Evolutionary conservation across 1,140 invertebrate genomes (phyloP).

Genomic region (Tetramorium alpestre): DNA sequence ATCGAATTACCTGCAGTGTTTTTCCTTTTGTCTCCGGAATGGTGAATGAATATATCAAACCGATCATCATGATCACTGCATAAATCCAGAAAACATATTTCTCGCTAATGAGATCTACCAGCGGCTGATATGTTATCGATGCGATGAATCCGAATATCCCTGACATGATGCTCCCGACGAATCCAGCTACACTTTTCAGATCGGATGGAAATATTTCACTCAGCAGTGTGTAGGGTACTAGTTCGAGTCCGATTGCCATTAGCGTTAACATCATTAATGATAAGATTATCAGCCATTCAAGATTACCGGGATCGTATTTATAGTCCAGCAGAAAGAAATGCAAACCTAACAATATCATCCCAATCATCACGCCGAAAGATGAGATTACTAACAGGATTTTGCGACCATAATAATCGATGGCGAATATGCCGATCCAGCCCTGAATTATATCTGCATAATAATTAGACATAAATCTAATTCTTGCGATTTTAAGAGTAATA

Average conservation of each 20-base stretch:
- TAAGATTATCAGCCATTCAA: slow-evolving; percentile 72
- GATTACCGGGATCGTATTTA: slow-evolving; percentile 80
- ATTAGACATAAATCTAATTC: neutral
- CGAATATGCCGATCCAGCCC: slow-evolving; percentile 54
- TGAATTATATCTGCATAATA: slow-evolving; percentile 47
- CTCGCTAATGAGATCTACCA: slow-evolving; percentile 87
- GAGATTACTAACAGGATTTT: slow-evolving; percentile 89
- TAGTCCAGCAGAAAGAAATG: slow-evolving; percentile 88
- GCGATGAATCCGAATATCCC: slow-evolving; percentile 91
- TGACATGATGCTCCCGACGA: slow-evolving; percentile 89
- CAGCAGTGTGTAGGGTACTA: slow-evolving; percentile 90
- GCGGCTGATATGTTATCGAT: slow-evolving; percentile 90
- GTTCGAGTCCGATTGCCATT: slow-evolving; percentile 89
- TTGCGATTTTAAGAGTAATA: neutral
- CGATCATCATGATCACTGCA: slow-evolving; percentile 88
- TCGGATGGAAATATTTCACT: slow-evolving; percentile 91
- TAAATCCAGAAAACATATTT: slow-evolving; percentile 92
- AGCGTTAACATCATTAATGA: slow-evolving; percentile 48
- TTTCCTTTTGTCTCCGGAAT: slow-evolving; percentile 95
- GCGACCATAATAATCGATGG: slow-evolving; percentile 91
- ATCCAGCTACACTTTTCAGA: slow-evolving; percentile 89
- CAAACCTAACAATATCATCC: slow-evolving; percentile 87
- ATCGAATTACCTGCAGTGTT: slow-evolving; percentile 85
- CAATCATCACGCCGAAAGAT: slow-evolving; percentile 85
- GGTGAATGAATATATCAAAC: slow-evolving; percentile 88